Base-by-base conservation (phyloP, 2,888 invertebrate genomes). In the Mimachlamys varia region DNA sequence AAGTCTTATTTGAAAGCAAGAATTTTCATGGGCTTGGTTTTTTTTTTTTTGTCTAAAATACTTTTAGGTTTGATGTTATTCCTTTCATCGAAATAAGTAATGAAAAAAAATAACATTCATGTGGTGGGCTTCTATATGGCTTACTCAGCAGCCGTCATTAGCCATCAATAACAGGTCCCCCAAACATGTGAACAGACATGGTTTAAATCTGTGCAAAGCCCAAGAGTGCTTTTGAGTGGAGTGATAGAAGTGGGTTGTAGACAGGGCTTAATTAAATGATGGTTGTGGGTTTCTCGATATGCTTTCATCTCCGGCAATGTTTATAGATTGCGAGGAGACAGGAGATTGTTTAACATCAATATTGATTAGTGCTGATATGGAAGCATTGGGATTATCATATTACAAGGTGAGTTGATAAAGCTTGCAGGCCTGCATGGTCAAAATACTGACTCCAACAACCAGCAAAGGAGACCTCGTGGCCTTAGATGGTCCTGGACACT, bases 241-340 rank as follows among this genome's bases (percentile, higher is more conserved):
- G 76, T 76, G 33, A 27, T 33, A 15, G 76, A 2, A 33, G 76
- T 22, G 27, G 76, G 33, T 2, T 76, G 76, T 22, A 76, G 76
- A 76, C 76, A 76, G 13, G 76, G 22, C 76, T 76, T 76, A 76
- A 76, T 76, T 76, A 76, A 76, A 76, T 76, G 27, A 76, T 76
- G 76, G 76, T 27, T 27, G 7, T 76, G 76, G 33, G 76, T 76
- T 76, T 76, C 76, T 76, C 76, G 0, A 33, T 76, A 76, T 76
- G 27, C 76, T 22, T 76, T 76, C 76, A 76, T 76, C 76, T 33
- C 33, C 33, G 22, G 76, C 76, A 27, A 76, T 76, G 76, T 76
- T 76, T 76, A 76, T 76, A 76, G 76, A 76, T 76, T 27, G 27
- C 33, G 33, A 33, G 33, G 33, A 27, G 76, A 76, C 76, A 76